A percentile compares a stretch with the other conserved stretches of the same genome.
Evolutionary conservation across 2,888 invertebrate species (phyloP).

Genomic region (Ectobius pallidus): DNA sequence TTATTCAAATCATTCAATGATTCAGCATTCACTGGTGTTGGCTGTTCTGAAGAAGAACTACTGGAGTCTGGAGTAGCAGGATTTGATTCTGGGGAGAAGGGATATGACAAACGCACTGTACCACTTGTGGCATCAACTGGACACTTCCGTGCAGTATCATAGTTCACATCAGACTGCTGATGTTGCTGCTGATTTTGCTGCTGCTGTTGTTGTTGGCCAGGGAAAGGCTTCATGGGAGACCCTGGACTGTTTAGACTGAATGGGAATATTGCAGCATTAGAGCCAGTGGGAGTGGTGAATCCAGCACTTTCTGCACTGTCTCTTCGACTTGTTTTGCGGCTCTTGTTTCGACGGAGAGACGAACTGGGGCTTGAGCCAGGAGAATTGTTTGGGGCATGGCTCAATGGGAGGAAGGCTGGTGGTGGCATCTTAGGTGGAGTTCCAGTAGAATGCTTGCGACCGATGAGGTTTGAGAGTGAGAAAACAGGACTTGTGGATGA

Average conservation of each 20-base stretch:
- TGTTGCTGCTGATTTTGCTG: too few relatives aligned
- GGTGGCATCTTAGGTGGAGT: slow-evolving; percentile 56
- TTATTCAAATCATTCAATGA: slow-evolving; percentile 48
- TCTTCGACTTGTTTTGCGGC: slow-evolving; percentile 50
- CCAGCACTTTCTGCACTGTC: slow-evolving; percentile 54
- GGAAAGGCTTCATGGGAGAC: slow-evolving; percentile 63
- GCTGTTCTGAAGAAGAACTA: slow-evolving; percentile 45
- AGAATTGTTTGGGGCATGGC: slow-evolving; percentile 53
- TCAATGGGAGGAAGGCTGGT: slow-evolving; percentile 57
- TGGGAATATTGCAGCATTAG: slow-evolving; percentile 69
- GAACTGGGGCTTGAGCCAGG: slow-evolving; percentile 57
- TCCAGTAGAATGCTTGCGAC: slow-evolving; percentile 52
- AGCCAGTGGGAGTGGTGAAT: slow-evolving; percentile 63
- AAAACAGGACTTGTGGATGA: slow-evolving; percentile 46
- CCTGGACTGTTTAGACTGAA: slow-evolving; percentile 71
- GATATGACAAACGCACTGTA: slow-evolving; percentile 47
- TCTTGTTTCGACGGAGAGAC: slow-evolving; percentile 53
- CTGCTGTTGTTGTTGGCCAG: slow-evolving; percentile 44
- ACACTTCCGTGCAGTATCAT: slow-evolving; percentile 49
- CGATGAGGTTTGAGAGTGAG: slow-evolving; percentile 33
- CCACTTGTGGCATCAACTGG: slow-evolving; percentile 53
- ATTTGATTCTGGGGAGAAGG: slow-evolving; percentile 45
- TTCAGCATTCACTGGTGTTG: slow-evolving; percentile 51
- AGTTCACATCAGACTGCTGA: slow-evolving; percentile 34
- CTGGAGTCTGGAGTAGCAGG: slow-evolving; percentile 50